Base-by-base conservation (phyloP, 2,888 invertebrate genomes). In the Anagyrus pseudococci region DNA sequence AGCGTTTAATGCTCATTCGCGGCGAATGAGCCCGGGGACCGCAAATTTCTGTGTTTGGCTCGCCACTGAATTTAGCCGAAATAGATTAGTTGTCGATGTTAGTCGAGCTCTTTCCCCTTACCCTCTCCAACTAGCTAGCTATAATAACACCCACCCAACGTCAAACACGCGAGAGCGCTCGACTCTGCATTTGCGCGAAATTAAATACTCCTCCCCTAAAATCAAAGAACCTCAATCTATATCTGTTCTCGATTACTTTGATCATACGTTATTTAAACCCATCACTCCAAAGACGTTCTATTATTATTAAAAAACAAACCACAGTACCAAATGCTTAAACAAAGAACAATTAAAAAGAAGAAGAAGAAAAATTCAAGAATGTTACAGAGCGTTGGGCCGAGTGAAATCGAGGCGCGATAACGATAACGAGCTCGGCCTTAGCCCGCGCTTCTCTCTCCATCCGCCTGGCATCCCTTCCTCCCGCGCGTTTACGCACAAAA, bases 61-160 rank as follows among this genome's bases (percentile, higher is more conserved):
- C 22, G 52, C 58, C 56, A 23, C 56, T 17, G 33, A 63, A 64
- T 59, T 56, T 53, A 40, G 47, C 59, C 41, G 56, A 53, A 56
- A 55, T 60, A 59, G 55, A 64, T 56, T 64, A 64, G 54, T 55
- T 23, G 29, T 17, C 37, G 29, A 23, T 52, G 22, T 13, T 33
- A 29, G 2, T n/a, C 4, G 17, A n/a, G 2, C 2, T 37, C 8
- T 4, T 37, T 13, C 3, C 13, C 8, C 8, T 13, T 37, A 37
- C 33, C 2, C 33, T 2, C 3, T 13, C 3, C 33, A 2, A 37
- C 33, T 8, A 37, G 33, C 33, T 15, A 8, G 15, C 15, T 13
- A 37, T 37, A 8, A 37, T 37, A 2, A 37, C 8, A 8, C 13
- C 33, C n/a, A n/a, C n/a, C n/a, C n/a, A n/a, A n/a, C n/a, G n/a